Evolutionary conservation across 2,888 invertebrate genomes (phyloP).

Genomic region (Aleiodes testaceus): DNA sequence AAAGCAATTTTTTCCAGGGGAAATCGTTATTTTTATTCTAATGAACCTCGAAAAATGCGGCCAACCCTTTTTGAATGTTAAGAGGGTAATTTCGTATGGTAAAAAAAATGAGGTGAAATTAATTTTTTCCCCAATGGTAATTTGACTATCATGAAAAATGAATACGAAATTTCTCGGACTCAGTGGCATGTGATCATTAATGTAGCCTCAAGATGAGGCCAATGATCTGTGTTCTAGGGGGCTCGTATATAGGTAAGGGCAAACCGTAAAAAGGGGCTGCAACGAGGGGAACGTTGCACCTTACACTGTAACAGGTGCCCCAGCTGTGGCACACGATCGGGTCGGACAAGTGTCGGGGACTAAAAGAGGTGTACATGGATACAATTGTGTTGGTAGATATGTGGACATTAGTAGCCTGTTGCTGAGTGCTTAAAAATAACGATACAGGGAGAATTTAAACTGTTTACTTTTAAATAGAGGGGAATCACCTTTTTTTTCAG

Average conservation of each 20-base stretch:
- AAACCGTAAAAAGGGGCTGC: conserved; percentile 42
- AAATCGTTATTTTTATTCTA: conserved; percentile 5
- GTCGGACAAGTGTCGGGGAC: conserved; percentile 53
- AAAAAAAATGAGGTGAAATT: not conserved
- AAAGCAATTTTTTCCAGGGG: not conserved
- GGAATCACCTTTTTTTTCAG: not conserved
- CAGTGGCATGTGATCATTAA: conserved; percentile 34
- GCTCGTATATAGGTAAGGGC: conserved; percentile 13
- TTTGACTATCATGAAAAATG: conserved; percentile 13
- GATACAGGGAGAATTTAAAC: not conserved
- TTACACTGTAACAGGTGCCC: conserved; percentile 68
- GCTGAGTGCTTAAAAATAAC: conserved; percentile 48
- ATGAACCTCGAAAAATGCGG: not conserved
- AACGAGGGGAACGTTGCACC: conserved; percentile 61
- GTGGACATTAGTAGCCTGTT: conserved; percentile 59
- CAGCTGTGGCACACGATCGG: conserved; percentile 64
- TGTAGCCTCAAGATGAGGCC: conserved; percentile 5
- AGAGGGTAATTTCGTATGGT: conserved; percentile 6
- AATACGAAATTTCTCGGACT: conserved; percentile 15
- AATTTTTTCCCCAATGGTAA: conserved; percentile 11
- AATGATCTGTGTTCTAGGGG: conserved; percentile 36
- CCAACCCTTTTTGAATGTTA: conserved; percentile 12
- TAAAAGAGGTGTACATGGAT: conserved; percentile 3
- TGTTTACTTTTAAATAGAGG: not conserved
- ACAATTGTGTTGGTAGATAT: conserved; percentile 52